Conservation (phyloP, 1,140 invertebrate genomes). For the Orchestia grillus region DNA sequence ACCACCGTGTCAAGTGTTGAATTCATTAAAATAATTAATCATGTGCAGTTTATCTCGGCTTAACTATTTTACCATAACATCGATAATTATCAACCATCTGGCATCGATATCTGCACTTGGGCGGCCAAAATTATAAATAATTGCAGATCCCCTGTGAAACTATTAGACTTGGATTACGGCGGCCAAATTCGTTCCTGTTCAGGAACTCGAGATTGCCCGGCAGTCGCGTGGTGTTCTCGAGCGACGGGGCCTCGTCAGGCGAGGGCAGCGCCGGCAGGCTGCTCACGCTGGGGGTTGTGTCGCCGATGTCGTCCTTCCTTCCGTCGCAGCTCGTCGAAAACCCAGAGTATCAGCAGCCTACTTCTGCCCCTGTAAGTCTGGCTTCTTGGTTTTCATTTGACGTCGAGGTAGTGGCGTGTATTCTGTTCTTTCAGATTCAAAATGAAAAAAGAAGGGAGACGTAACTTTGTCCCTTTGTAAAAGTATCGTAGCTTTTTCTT, state of each 20-base stretch:
- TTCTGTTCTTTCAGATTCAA: neutral
- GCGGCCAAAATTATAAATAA: too few species aligned
- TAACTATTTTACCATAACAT: too few species aligned
- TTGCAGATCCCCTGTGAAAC: too few species aligned
- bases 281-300: conserved; percentile 61
- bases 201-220: neutral
- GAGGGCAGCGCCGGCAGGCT: conserved; percentile 63
- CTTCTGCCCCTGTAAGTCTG: neutral
- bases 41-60: too few species aligned
- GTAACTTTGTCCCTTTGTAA: too few species aligned
- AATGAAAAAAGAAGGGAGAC: too few species aligned
- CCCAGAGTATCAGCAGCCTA: conserved; percentile 59
- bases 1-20: too few species aligned
- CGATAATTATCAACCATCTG: too few species aligned
- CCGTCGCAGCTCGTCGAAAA: conserved; percentile 63
- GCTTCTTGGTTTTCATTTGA: neutral
- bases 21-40: too few species aligned
- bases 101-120: too few species aligned
- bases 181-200: neutral
- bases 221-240: conserved; percentile 62
- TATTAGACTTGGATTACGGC: too few species aligned
- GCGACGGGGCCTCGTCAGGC: conserved; percentile 60
- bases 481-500: too few species aligned
- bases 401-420: neutral
- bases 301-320: conserved; percentile 51